Percentiles rank a stretch among this genome's conserved stretches.
These are phyloP conservation scores for Hyaena hyaena DNA, from an alignment of 2,113 vertebrate genomes.

Conservation along the genomic window DNA sequence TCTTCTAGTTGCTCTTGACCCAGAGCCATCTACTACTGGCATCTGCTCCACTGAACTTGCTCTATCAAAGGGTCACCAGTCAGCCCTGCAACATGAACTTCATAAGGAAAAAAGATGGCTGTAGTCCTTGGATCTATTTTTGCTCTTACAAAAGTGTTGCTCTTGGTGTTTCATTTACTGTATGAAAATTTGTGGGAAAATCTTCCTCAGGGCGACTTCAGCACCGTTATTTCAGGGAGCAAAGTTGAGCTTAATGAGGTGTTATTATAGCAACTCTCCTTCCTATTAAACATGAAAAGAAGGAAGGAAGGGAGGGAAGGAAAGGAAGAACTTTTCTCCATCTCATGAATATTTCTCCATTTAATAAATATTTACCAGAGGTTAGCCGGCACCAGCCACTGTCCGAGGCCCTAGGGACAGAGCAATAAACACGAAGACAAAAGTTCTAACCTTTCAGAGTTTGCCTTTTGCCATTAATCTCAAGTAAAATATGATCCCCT, in stretches of 20 bases:
- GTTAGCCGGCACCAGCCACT: not conserved
- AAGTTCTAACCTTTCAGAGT: rapidly evolving
- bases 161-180: not conserved
- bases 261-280: not conserved
- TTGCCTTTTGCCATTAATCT: not conserved
- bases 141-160: not conserved
- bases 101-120: not conserved
- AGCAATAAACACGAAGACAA: not conserved
- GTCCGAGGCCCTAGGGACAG: not conserved
- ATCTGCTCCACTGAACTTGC: too few species aligned
- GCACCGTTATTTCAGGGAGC: not conserved
- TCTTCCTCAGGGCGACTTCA: not conserved
- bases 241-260: not conserved
- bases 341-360: not conserved
- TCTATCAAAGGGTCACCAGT: not conserved
- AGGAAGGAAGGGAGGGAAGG: not conserved
- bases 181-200: not conserved
- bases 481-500: not conserved
- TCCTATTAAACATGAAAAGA: not conserved
- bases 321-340: not conserved
- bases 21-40: not conserved
- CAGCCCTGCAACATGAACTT: rapidly evolving
- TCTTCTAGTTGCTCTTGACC: not conserved
- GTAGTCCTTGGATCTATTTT: not conserved
- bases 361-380: not conserved